phyloP scores from a whole-genome alignment of 2,888 invertebrate species.

The Phyto melanocephala region DNA sequence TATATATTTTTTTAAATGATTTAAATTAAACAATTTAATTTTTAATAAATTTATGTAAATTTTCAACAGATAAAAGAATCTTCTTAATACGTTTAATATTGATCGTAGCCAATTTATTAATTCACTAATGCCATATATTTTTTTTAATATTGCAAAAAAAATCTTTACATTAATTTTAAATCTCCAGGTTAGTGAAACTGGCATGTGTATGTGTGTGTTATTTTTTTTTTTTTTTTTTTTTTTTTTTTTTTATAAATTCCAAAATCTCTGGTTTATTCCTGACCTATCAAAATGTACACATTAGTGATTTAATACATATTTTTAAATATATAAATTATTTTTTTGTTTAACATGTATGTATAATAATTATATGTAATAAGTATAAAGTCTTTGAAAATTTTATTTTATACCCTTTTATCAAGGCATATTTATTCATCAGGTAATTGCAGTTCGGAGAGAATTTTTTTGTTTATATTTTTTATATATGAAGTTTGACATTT shows the following conservation, averaged over 20 bases:
- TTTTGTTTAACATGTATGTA: background rate
- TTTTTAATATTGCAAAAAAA: conserved; percentile 1
- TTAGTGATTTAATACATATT: too few species aligned
- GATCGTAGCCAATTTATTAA: conserved; percentile 19
- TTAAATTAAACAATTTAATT: conserved; percentile 40
- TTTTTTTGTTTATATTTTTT: too few species aligned
- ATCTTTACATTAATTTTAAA: background rate
- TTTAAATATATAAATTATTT: too few species aligned
- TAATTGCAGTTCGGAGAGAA: too few species aligned
- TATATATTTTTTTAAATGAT: conserved; percentile 17
- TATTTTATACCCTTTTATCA: too few species aligned
- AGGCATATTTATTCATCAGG: too few species aligned
- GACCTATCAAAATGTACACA: conserved; percentile 30
- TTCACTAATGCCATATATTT: background rate
- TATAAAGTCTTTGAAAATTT: background rate
- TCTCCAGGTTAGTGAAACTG: conserved; percentile 17
- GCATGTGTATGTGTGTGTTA: conserved; percentile 26
- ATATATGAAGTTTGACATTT: too few species aligned
- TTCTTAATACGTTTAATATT: background rate
- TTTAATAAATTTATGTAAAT: conserved; percentile 46
- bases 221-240: background rate
- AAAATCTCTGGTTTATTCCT: background rate
- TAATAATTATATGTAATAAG: conserved; percentile 6
- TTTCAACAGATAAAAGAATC: conserved; percentile 47
- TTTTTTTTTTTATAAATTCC: background rate